phyloP scores from a whole-genome alignment of 1,140 invertebrate genomes.

The Thaumetopoea pityocampa region DNA sequence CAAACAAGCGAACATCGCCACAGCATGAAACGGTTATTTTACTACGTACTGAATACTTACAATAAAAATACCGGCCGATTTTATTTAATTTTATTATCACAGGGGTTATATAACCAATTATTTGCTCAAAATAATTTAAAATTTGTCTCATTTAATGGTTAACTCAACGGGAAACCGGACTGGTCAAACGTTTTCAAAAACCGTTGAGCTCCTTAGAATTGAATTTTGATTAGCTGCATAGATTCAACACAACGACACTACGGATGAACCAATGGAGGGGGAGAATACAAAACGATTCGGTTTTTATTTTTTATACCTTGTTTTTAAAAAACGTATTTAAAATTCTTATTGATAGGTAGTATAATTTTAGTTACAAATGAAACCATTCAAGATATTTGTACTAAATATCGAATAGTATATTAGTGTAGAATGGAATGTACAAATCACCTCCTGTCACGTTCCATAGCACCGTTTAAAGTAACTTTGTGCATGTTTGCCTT shows the following conservation, averaged over 20 bases:
- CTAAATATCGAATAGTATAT: background rate
- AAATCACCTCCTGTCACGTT: no score
- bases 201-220: slow-evolving; percentile 60
- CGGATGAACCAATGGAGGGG: slow-evolving; percentile 35
- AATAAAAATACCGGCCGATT: slow-evolving; percentile 51
- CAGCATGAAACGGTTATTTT: slow-evolving; percentile 43
- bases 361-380: no score
- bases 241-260: no score
- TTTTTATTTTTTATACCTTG: slow-evolving; percentile 9
- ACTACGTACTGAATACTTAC: slow-evolving; percentile 45
- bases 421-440: background rate
- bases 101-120: slow-evolving; percentile 36
- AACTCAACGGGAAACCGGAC: slow-evolving; percentile 60
- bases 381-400: no score
- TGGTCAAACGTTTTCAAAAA: slow-evolving; percentile 59
- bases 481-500: no score
- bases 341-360: background rate
- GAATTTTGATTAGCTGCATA: slow-evolving; percentile 59
- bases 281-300: slow-evolving; percentile 28
- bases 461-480: no score
- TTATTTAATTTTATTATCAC: slow-evolving; percentile 31
- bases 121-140: slow-evolving; percentile 28
- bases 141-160: slow-evolving; percentile 42
- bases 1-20: slow-evolving; percentile 64
- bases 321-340: background rate